phyloP scores from a whole-genome alignment of 2,888 invertebrate species.

The Baronia brevicornis region DNA sequence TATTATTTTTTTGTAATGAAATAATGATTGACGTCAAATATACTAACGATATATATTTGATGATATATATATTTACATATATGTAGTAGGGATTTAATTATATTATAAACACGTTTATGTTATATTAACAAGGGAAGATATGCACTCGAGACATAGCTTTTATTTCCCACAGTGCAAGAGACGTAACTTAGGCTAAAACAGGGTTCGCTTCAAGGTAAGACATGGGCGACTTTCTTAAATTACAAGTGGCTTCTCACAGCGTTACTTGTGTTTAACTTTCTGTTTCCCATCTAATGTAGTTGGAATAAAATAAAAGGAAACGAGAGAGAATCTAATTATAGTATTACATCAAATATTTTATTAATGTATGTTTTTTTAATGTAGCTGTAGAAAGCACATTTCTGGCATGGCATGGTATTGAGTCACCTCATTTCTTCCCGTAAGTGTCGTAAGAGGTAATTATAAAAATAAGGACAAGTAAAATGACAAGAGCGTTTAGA shows the following conservation, averaged over 20 bases:
- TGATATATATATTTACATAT: no score
- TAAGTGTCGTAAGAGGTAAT: no score
- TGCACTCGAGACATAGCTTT: slow-evolving; percentile 10
- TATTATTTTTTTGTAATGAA: no score
- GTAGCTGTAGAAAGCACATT: no score
- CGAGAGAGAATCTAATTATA: no score
- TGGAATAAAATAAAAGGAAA: slow-evolving; percentile 32
- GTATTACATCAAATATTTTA: neutral
- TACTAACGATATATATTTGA: no score
- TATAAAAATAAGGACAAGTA: no score
- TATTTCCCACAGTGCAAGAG: slow-evolving; percentile 14
- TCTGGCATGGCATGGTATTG: no score
- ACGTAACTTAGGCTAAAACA: slow-evolving; percentile 29
- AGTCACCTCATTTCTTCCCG: no score
- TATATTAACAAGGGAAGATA: neutral
- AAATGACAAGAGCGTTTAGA: no score
- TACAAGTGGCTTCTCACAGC: slow-evolving; percentile 22
- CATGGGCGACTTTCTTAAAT: slow-evolving; percentile 39
- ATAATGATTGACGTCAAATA: no score
- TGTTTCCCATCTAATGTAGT: slow-evolving; percentile 36
- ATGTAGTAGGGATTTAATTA: neutral
- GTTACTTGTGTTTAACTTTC: slow-evolving; percentile 19
- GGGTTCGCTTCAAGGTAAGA: slow-evolving; percentile 51
- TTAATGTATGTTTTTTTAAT: no score
- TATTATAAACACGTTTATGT: neutral